Percentiles rank a stretch among this genome's conserved stretches.
Evolutionary conservation across 64 coral and sea anemone genomes (phyloP).

Genomic region (Montipora foliosa): DNA sequence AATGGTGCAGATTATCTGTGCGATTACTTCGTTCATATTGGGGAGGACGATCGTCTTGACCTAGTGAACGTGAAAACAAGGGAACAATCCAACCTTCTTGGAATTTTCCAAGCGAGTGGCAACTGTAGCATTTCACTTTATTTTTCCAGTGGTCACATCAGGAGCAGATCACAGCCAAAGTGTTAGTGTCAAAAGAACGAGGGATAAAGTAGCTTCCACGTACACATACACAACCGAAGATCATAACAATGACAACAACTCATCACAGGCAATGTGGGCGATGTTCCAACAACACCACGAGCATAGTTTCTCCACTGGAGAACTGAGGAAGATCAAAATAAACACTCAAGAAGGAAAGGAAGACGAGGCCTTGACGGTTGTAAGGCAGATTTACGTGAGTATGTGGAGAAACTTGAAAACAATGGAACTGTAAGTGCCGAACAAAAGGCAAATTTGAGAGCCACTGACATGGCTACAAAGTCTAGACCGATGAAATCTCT

Average conservation of each 20-base stretch:
- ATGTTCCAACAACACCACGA: constrained; percentile 66
- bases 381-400: constrained; percentile 53
- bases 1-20: constrained; percentile 58
- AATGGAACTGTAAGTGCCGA: background rate
- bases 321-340: constrained; percentile 45
- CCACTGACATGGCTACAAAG: background rate
- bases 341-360: constrained; percentile 48
- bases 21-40: constrained; percentile 62
- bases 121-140: too few relatives aligned
- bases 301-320: constrained; percentile 55
- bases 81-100: background rate
- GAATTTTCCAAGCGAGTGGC: background rate
- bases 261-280: constrained; percentile 58
- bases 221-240: constrained; percentile 61
- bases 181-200: constrained; percentile 38
- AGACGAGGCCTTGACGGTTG: constrained; percentile 55
- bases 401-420: too few relatives aligned
- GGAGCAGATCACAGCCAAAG: constrained; percentile 48
- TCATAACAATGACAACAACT: constrained; percentile 37
- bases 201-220: constrained; percentile 45
- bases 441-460: background rate
- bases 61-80: constrained; percentile 64
- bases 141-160: background rate
- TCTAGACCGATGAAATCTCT: background rate
- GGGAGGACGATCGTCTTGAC: constrained; percentile 63